Conservation (phyloP, 2,888 invertebrate genomes). For the Philereme transversata region DNA sequence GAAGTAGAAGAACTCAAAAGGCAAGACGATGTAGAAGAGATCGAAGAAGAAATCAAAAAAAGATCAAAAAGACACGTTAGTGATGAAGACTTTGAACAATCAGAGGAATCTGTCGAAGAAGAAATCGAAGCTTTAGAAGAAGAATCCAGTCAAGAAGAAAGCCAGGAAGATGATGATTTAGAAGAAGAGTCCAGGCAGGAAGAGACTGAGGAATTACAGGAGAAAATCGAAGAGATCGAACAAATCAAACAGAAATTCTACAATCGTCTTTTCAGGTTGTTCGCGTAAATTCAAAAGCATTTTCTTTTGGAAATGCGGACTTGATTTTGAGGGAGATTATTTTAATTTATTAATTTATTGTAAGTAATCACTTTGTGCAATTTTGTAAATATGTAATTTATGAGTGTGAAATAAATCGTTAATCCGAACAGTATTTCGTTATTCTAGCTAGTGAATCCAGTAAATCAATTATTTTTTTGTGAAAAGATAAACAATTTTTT, state of each 20-base stretch:
- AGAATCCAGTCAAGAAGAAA: conserved; percentile 8
- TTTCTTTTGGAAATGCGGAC: conserved; percentile 52
- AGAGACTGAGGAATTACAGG: conserved; percentile 30
- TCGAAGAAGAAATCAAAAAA: conserved; percentile 11
- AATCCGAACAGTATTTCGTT: not conserved
- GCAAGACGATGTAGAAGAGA: conserved; percentile 15
- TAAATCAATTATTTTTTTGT: too few relatives aligned
- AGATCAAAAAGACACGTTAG: conserved; percentile 19
- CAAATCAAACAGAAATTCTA: conserved; percentile 48
- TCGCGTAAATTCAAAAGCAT: conserved; percentile 57
- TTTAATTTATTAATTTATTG: conserved; percentile 42
- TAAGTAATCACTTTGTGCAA: conserved; percentile 76
- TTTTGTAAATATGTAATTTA: conserved; percentile 73
- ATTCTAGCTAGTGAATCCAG: not conserved
- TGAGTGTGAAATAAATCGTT: conserved; percentile 41
- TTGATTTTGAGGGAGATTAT: conserved; percentile 49
- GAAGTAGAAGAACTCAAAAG: conserved; percentile 15
- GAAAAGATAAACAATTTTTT: too few relatives aligned
- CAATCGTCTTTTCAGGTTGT: conserved; percentile 52
- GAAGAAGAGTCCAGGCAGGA: conserved; percentile 30
- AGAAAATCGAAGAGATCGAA: conserved; percentile 36
- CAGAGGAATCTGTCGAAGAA: conserved; percentile 17
- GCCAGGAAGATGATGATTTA: conserved; percentile 13
- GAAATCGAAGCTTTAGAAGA: conserved; percentile 18
- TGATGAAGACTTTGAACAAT: conserved; percentile 13